These are phyloP conservation scores for Neomonachus schauinslandi DNA, from an alignment of 2,113 vertebrate genomes.

Conservation along the genomic window DNA sequence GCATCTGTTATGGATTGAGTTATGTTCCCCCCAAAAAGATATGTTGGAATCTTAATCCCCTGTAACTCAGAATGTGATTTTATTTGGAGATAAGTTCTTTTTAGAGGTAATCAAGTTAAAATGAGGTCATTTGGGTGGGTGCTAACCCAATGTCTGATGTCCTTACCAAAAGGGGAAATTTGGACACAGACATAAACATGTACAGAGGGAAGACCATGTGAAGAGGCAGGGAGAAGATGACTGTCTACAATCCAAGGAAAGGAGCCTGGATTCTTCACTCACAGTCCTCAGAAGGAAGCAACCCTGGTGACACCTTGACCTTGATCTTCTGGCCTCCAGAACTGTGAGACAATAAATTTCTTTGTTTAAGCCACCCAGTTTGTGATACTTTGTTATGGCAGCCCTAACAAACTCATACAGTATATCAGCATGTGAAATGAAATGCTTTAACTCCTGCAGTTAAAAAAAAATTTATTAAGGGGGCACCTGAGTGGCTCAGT, in stretches of 20 bases:
- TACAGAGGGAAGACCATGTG: not conserved
- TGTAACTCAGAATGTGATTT: constrained; percentile 16
- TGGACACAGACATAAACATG: not conserved
- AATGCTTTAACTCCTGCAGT: not conserved
- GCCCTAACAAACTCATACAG: not conserved
- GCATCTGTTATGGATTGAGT: not conserved
- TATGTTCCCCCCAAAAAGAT: not conserved
- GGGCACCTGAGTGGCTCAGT: not conserved
- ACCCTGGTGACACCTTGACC: not conserved
- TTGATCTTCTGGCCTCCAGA: not conserved
- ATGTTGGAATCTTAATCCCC: not conserved
- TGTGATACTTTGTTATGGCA: not conserved
- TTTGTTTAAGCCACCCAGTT: not conserved
- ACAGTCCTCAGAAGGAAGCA: not conserved
- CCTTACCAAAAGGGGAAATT: not conserved
- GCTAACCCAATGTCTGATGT: not conserved
- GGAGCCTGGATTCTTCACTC: not conserved
- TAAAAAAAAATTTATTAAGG: not conserved
- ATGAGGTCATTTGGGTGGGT: not conserved
- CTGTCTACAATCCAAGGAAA: not conserved
- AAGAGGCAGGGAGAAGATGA: not conserved
- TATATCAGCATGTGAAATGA: not conserved
- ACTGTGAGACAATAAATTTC: not conserved
- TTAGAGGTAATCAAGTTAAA: not conserved
- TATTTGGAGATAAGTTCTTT: not conserved